A percentile compares a stretch with the other conserved stretches of the same genome.
These are phyloP conservation scores for Ramazzottius varieornatus DNA, from an alignment of 2,888 invertebrate genomes.

Conservation along the genomic window DNA sequence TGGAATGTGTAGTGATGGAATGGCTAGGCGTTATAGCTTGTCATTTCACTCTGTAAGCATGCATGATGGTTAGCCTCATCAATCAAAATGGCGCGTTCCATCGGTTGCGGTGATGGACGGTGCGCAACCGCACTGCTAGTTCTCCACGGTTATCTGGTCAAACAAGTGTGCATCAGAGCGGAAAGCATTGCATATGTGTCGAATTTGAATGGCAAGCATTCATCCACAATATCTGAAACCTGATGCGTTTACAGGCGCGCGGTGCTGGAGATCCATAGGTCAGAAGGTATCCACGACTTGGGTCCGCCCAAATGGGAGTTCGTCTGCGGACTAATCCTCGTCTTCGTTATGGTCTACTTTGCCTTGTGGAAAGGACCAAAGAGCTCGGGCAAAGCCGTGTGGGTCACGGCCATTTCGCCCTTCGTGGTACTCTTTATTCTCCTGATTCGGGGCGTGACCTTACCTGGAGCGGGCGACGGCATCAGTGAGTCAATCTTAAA, in stretches of 20 bases:
- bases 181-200: no score
- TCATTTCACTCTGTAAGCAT: no score
- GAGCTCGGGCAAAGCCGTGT: constrained; percentile 41
- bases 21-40: no score
- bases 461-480: constrained; percentile 19
- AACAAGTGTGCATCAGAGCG: no score
- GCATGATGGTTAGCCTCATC: no score
- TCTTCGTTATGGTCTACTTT: constrained; percentile 77
- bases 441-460: constrained; percentile 19
- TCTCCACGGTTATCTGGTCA: no score
- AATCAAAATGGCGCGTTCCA: no score
- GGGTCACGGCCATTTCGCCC: constrained; percentile 77
- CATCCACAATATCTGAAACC: no score
- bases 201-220: no score
- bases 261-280: constrained; percentile 51
- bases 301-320: constrained; percentile 66
- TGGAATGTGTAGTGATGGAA: no score
- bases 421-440: constrained; percentile 66
- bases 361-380: constrained; percentile 63
- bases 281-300: constrained; percentile 55
- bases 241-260: constrained; percentile 42
- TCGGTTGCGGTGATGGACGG: no score
- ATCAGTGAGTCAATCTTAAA: not conserved
- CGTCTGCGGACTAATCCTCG: constrained; percentile 62
- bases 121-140: no score